phyloP scores from a whole-genome alignment of 2,888 invertebrate species.

The Tachina fera region DNA sequence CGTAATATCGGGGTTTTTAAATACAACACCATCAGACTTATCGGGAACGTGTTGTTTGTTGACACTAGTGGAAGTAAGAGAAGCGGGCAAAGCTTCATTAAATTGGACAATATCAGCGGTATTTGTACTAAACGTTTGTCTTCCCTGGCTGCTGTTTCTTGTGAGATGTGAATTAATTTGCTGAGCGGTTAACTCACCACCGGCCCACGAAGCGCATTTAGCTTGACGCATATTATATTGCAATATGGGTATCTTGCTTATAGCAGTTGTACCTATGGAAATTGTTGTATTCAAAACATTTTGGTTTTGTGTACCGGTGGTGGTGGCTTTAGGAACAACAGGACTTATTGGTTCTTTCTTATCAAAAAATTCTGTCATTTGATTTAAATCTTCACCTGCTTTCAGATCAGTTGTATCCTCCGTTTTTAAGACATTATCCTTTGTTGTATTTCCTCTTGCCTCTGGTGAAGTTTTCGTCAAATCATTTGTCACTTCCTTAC shows the following conservation, averaged over 20 bases:
- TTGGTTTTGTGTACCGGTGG: constrained; percentile 38
- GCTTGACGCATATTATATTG: constrained; percentile 85
- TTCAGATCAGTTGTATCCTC: constrained; percentile 33
- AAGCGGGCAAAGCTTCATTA: constrained; percentile 53
- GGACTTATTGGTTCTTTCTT: constrained; percentile 32
- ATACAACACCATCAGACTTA: constrained; percentile 75
- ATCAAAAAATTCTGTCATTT: constrained; percentile 31
- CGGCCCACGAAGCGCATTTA: constrained; percentile 89
- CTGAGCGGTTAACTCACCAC: constrained; percentile 81
- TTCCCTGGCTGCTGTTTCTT: constrained; percentile 56
- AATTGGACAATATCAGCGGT: constrained; percentile 42
- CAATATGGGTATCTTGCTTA: constrained; percentile 87
- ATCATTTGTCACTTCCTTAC: constrained; percentile 2
- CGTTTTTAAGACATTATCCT: neutral
- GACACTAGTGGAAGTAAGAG: constrained; percentile 63
- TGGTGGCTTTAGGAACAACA: constrained; percentile 21
- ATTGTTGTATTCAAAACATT: constrained; percentile 19
- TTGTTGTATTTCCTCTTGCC: neutral
- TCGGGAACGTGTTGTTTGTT: constrained; percentile 73
- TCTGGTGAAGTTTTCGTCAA: neutral
- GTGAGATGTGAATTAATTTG: constrained; percentile 39
- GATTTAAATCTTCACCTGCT: constrained; percentile 57
- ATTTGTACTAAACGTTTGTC: constrained; percentile 56
- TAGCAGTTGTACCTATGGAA: constrained; percentile 64
- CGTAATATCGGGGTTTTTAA: constrained; percentile 80